These are phyloP conservation scores for Cyclophora punctaria DNA, from an alignment of 2,888 invertebrate genomes.

Conservation along the genomic window DNA sequence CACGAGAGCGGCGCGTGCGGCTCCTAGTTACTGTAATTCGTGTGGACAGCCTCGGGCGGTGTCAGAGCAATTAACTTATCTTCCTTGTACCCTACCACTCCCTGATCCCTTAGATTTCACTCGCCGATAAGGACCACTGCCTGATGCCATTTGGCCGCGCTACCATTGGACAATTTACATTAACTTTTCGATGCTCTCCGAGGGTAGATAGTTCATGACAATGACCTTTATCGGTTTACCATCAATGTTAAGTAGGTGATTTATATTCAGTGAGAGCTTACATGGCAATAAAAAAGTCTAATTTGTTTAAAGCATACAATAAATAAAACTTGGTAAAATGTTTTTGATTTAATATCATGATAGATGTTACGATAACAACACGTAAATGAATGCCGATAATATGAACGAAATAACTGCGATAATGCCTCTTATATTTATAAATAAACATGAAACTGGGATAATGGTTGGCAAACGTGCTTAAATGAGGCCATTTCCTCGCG, in stretches of 20 bases:
- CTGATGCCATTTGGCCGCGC: slow-evolving; percentile 66
- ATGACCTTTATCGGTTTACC: slow-evolving; percentile 56
- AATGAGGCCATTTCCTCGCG: slow-evolving; percentile 63
- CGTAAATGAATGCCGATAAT: too few relatives aligned
- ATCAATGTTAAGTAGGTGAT: slow-evolving; percentile 52
- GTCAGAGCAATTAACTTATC: slow-evolving; percentile 63
- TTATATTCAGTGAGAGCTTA: slow-evolving; percentile 47
- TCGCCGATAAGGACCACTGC: slow-evolving; percentile 49
- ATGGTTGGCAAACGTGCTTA: slow-evolving; percentile 46
- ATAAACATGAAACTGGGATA: background rate
- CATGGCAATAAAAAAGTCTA: too few relatives aligned
- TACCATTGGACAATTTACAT: slow-evolving; percentile 66
- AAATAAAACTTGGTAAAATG: too few relatives aligned
- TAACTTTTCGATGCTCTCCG: slow-evolving; percentile 37
- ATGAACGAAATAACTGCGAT: too few relatives aligned
- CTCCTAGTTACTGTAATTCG: slow-evolving; percentile 35
- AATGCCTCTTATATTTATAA: background rate
- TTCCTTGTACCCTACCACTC: slow-evolving; percentile 40
- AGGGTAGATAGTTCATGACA: slow-evolving; percentile 59
- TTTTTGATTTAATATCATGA: too few relatives aligned
- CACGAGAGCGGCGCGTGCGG: slow-evolving; percentile 20
- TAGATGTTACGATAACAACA: too few relatives aligned
- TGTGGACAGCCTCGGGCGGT: slow-evolving; percentile 40
- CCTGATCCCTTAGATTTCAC: slow-evolving; percentile 54
- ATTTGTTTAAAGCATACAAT: too few relatives aligned